Evolutionary conservation across 1,140 invertebrate genomes (phyloP), one percentile per base, ranked within the genome.

Genomic region (Leptinotarsa lineolata): DNA sequence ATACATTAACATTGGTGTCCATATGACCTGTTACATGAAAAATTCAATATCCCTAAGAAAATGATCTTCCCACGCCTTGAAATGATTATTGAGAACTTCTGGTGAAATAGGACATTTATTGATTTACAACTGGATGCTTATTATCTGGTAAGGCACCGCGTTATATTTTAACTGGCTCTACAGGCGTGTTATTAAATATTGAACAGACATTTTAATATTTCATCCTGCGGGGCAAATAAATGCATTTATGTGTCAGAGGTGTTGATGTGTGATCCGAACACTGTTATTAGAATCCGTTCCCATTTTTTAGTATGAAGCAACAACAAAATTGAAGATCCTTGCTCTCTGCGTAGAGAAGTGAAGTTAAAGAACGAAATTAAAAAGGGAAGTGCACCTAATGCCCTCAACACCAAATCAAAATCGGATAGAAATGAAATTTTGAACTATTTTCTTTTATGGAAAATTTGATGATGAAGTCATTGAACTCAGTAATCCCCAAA

Each of bases 171-270:
- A 77, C 78, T 73, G 74, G 73, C 77, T 76, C 76, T 76, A 76
- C 73, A 80, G 70, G 70, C 76, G 77, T 82, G 77, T 82, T 81
- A 81, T 82, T 82, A 82, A 81, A 80, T 78, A 79, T 80, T 78
- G 79, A 77, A 78, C 80, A 73, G 76, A 81, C 76, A 79, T 81
- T 82, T 81, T 80, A 77, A 82, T 81, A 81, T 80, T 81, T 81
- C 72, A 76, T 76, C 74, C 79, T 74, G 21, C 44, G 65, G 73
- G 79, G 78, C 77, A 77, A 73, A 78, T 78, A 73, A 72, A 46
- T 74, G 18, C 46, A 15, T 67, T 77, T 78, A 73, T 75, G 76
- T 77, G 77, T 79, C 76, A 75, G 74, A 81, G 80, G 80, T 80
- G 80, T 81, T 79, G 79, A 80, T 76, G 80, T 80, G 79, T 78